These are phyloP conservation scores for Athrips mouffetella DNA, from an alignment of 2,888 invertebrate species.

Conservation along the genomic window DNA sequence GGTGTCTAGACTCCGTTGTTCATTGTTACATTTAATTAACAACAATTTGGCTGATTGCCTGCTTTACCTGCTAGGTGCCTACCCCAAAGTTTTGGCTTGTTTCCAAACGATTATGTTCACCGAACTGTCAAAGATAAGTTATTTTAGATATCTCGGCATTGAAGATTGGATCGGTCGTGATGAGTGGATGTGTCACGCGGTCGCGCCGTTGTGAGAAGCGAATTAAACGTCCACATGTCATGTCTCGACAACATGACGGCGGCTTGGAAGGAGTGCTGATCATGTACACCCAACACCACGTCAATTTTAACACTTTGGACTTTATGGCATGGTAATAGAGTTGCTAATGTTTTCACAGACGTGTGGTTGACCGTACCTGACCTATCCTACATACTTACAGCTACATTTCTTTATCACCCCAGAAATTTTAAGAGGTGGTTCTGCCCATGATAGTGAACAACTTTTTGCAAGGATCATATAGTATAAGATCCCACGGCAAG, in stretches of 20 bases:
- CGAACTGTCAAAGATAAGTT: constrained; percentile 76
- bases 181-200: constrained; percentile 46
- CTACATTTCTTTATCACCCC: no score
- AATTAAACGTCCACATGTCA: constrained; percentile 34
- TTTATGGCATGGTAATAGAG: no score
- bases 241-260: constrained; percentile 20
- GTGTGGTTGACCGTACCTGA: no score
- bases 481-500: no score
- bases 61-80: constrained; percentile 67
- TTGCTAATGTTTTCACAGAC: no score
- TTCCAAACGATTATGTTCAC: constrained; percentile 72
- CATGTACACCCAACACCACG: no score
- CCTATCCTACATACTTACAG: no score
- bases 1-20: constrained; percentile 58
- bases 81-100: constrained; percentile 54
- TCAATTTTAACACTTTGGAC: no score
- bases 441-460: no score
- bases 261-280: not conserved
- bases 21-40: constrained; percentile 74
- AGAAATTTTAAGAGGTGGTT: no score
- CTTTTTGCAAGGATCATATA: no score
- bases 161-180: constrained; percentile 49
- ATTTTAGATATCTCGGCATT: constrained; percentile 74
- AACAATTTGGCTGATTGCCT: constrained; percentile 72
- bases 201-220: constrained; percentile 41